Base-by-base conservation (phyloP, 2,113 vertebrate genomes). In the Reinhardtius hippoglossoides region DNA sequence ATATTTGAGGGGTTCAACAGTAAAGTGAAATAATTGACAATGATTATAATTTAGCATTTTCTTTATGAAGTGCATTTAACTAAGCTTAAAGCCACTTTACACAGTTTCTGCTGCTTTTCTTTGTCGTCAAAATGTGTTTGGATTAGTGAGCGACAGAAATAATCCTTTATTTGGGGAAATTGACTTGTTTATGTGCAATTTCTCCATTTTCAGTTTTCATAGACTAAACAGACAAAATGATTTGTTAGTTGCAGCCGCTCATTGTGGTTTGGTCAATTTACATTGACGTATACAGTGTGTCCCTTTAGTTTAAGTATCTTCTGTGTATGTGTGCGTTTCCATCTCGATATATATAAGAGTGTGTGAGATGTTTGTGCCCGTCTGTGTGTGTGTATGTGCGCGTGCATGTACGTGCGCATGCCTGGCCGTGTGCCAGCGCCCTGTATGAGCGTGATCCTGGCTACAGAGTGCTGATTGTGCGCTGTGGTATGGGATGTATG, bases 391-490 rank as follows among this genome's bases (percentile, higher is more conserved):
- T 54, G 37, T 50, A 35, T 52, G 14, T 50, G 73, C 24, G 58
- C 56, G 40, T 18, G 23, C 46, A 23, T 58, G 59, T 21, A 0
- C 69, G 52, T 37, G 56, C 67, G 50, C 72, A 46, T 52, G 60
- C 59, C 31, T 74, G 91, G 88, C 87, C 5, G 42, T 0, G 27
- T 37, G 80, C 88, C 89, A 87, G 55, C 13, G 14, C 6, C 50
- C 50, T 73, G 81, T 81, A 35, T 20, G 59, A 76, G 69, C 55
- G 21, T 42, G 85, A 85, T 74, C 68, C 86, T 3, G 67, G 76
- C 79, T 65, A 89, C 91, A 91, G 90, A 91, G 91, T 66, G 16
- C 56, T 50, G 80, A 91, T 92, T 93, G 92, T 93, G 84, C 37
- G 46, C 78, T 68, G 83, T 76, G 90, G 90, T 88, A 85, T 89